These are phyloP conservation scores for Heliconius ismenius DNA, from an alignment of 2,888 invertebrate species.

Conservation along the genomic window DNA sequence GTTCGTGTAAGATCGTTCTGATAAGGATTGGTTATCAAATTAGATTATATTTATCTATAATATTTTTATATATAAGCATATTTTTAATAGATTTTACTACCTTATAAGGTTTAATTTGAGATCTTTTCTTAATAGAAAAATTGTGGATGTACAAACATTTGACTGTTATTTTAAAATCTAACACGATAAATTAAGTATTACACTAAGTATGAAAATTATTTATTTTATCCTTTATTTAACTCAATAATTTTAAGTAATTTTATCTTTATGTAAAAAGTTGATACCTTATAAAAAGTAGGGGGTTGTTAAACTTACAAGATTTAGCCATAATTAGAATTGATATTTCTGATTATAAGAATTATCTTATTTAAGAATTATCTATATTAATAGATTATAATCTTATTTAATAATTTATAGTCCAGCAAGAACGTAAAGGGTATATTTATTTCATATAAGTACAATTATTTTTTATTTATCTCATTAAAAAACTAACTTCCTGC, in stretches of 20 bases:
- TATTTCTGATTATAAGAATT: background rate
- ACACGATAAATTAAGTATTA: too few relatives aligned
- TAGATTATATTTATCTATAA: background rate
- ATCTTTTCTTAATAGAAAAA: background rate
- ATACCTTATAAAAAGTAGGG: background rate
- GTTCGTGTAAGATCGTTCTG: slow-evolving; percentile 21
- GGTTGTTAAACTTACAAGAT: background rate
- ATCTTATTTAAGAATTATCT: too few relatives aligned
- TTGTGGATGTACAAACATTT: background rate
- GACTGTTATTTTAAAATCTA: background rate
- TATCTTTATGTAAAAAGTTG: background rate
- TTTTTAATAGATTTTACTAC: background rate
- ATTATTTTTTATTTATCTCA: background rate
- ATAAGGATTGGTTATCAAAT: slow-evolving; percentile 18
- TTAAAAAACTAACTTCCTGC: background rate
- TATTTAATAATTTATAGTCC: too few relatives aligned
- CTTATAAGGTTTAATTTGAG: background rate
- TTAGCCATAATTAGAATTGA: background rate
- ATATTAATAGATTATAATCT: too few relatives aligned
- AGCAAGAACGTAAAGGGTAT: too few relatives aligned
- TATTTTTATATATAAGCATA: too few relatives aligned
- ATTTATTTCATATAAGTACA: too few relatives aligned
- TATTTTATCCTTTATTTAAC: background rate
- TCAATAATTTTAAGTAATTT: background rate
- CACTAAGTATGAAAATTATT: background rate